Conservation (phyloP, 2,113 vertebrate species). For the Pteronura brasiliensis region DNA sequence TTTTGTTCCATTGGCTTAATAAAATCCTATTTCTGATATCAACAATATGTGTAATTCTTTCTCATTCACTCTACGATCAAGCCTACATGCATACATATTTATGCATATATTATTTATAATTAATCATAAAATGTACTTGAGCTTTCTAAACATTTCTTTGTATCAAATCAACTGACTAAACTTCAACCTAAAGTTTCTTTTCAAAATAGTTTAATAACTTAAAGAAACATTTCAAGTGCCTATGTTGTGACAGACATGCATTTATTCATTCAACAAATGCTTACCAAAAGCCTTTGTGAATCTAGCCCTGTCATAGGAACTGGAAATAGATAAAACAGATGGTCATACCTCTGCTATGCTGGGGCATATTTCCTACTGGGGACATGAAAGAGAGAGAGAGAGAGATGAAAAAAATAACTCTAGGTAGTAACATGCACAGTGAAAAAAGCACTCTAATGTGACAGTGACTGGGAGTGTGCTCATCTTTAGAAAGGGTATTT, state of each 20-base stretch:
- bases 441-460: neutral
- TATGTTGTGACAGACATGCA: neutral
- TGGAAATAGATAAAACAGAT: neutral
- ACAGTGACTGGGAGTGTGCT: neutral
- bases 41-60: neutral
- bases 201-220: neutral
- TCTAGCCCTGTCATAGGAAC: neutral
- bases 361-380: neutral
- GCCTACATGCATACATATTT: neutral
- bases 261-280: neutral
- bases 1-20: neutral
- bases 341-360: neutral
- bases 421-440: neutral
- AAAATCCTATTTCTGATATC: neutral
- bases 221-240: neutral
- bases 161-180: neutral
- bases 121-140: neutral
- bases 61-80: neutral
- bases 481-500: neutral
- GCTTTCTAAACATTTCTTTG: conserved; percentile 14
- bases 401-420: neutral
- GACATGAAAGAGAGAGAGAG: neutral
- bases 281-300: neutral
- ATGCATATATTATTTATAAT: neutral
- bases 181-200: conserved; percentile 1